Conservation (phyloP, 53 echinoderm and acorn worm genomes). For the Stichopus horrens region DNA sequence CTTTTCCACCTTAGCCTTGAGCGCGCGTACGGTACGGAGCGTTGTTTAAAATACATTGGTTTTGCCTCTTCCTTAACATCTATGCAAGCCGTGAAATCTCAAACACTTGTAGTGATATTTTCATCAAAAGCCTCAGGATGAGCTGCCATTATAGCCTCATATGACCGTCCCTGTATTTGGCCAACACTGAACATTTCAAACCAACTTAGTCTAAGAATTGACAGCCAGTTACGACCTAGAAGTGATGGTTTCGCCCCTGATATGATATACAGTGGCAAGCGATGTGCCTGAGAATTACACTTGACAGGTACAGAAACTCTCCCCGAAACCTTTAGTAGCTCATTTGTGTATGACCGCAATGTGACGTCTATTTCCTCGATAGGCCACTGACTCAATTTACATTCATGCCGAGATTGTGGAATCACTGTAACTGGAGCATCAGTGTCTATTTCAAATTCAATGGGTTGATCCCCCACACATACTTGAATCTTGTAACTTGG, state of each 20-base stretch:
- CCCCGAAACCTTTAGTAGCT: too few species aligned
- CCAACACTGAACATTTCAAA: constrained; percentile 6
- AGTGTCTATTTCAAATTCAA: constrained; percentile 16
- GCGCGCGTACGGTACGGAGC: too few species aligned
- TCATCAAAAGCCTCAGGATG: constrained; percentile 8
- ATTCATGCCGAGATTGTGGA: too few species aligned
- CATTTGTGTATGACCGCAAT: too few species aligned
- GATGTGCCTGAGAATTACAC: too few species aligned
- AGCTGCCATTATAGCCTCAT: too few species aligned
- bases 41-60: constrained; percentile 16
- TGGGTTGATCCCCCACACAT: neutral
- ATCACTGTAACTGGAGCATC: constrained; percentile 23
- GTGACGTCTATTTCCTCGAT: too few species aligned
- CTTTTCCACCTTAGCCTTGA: constrained; percentile 51
- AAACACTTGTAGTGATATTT: neutral
- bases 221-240: constrained; percentile 24
- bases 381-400: too few species aligned
- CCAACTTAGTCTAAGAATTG: constrained; percentile 10
- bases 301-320: too few species aligned
- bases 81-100: constrained; percentile 5
- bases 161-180: constrained; percentile 18
- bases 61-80: neutral
- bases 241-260: constrained; percentile 3
- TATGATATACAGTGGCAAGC: neutral
- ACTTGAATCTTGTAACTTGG: neutral